Percentiles rank a stretch among this genome's conserved stretches.
Evolutionary conservation across 2,113 vertebrate genomes (phyloP).

Genomic region (Pygathrix nemaeus): DNA sequence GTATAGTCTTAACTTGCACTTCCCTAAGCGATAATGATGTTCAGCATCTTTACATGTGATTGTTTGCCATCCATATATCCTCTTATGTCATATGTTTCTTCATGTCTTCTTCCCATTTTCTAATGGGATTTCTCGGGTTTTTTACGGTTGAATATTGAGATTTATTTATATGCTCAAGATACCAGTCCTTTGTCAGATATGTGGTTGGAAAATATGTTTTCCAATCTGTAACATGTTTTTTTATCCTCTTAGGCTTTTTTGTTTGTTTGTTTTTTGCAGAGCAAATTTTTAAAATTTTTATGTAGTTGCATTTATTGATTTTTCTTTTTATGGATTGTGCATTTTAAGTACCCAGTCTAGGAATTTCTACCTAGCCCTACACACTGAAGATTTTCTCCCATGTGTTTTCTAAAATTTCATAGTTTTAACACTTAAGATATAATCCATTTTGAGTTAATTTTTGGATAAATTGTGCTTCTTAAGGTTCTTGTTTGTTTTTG

Average conservation of each 20-base stretch:
- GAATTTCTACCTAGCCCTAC: background rate
- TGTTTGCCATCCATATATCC: background rate
- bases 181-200: background rate
- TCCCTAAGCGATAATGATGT: background rate
- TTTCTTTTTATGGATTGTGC: background rate
- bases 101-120: background rate
- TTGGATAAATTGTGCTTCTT: background rate
- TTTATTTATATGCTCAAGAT: background rate
- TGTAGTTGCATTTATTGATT: too few species aligned
- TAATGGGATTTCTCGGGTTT: background rate
- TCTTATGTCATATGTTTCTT: background rate
- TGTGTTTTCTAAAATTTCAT: background rate
- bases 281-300: background rate
- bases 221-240: background rate
- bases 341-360: background rate
- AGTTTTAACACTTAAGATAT: background rate
- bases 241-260: background rate
- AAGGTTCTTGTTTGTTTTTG: background rate
- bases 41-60: background rate
- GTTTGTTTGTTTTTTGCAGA: background rate
- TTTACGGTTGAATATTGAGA: background rate
- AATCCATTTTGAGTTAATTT: background rate
- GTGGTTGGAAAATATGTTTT: background rate
- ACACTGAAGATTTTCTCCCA: background rate
- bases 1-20: background rate